Evolutionary conservation across 2,888 invertebrate species (phyloP).

Genomic region (Eupithecia centaureata): DNA sequence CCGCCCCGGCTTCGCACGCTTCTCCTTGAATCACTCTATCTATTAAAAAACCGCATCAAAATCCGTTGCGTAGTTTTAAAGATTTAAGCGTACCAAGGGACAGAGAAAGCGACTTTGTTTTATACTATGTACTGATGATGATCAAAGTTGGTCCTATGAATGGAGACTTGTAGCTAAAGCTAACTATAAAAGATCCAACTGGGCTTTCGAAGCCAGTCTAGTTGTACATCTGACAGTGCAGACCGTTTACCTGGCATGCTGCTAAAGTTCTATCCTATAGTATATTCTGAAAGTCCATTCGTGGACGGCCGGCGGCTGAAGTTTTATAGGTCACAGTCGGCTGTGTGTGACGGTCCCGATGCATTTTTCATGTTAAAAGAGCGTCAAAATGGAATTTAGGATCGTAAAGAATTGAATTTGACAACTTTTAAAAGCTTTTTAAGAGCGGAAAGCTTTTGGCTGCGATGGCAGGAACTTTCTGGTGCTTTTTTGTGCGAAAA

Average conservation of each 20-base stretch:
- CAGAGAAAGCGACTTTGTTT: too few relatives aligned
- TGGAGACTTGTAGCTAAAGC: not conserved
- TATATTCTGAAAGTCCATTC: conserved; percentile 22
- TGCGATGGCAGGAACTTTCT: conserved; percentile 8
- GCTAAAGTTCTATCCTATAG: conserved; percentile 12
- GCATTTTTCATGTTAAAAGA: conserved; percentile 40
- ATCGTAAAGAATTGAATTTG: conserved; percentile 34
- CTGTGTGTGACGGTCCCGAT: conserved; percentile 28
- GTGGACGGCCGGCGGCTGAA: conserved; percentile 41
- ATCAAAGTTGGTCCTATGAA: not conserved
- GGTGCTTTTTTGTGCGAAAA: conserved; percentile 9
- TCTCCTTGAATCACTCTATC: too few relatives aligned
- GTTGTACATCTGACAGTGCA: not conserved
- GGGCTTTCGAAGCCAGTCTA: not conserved
- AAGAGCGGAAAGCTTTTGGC: conserved; percentile 17
- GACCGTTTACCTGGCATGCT: not conserved
- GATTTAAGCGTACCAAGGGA: too few relatives aligned
- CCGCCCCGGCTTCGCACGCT: too few relatives aligned
- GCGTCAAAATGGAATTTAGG: conserved; percentile 31
- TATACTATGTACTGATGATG: not conserved
- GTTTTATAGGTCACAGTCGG: conserved; percentile 59
- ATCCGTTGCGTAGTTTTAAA: too few relatives aligned
- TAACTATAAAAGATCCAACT: not conserved
- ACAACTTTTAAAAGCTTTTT: conserved; percentile 28
- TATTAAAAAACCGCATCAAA: too few relatives aligned